Conservation (phyloP, 2,797 vertebrate species). For the Uromys caudimaculatus region DNA sequence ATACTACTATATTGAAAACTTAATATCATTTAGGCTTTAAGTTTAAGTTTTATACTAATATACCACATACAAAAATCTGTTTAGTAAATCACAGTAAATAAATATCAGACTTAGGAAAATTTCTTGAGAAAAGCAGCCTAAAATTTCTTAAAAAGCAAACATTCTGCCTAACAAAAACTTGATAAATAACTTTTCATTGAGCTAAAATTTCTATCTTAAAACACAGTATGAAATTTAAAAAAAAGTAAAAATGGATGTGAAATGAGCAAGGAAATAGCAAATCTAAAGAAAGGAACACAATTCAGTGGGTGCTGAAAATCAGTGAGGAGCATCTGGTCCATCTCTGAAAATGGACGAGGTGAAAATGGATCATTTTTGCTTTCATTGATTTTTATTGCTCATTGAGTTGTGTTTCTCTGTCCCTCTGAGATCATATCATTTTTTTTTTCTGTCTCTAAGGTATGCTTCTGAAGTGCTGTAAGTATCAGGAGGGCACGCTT, state of each 20-base stretch:
- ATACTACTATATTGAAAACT: neutral
- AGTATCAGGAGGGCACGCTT: constrained; percentile 1
- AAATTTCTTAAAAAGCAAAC: neutral
- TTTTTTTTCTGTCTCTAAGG: constrained; percentile 62
- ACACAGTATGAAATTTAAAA: constrained; percentile 50
- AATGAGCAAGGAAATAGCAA: constrained; percentile 33
- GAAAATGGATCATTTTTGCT: constrained; percentile 70
- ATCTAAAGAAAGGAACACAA: constrained; percentile 19
- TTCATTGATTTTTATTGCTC: constrained; percentile 75
- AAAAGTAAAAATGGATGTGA: neutral
- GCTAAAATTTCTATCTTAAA: constrained; percentile 11
- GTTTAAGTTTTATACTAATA: neutral
- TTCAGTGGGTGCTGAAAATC: constrained; percentile 66
- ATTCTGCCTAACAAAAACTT: constrained; percentile 36
- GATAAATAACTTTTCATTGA: neutral
- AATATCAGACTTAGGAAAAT: neutral
- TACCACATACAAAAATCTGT: neutral
- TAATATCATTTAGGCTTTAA: neutral
- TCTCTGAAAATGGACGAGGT: constrained; percentile 61
- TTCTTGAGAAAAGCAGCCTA: constrained; percentile 14
- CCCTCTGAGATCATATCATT: constrained; percentile 25
- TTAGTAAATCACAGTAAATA: neutral
- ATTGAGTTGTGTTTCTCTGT: constrained; percentile 46
- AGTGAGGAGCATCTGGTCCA: constrained; percentile 57
- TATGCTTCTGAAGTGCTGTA: neutral